These are phyloP conservation scores for Hyaena hyaena DNA, from an alignment of 2,113 vertebrate species.

Conservation along the genomic window DNA sequence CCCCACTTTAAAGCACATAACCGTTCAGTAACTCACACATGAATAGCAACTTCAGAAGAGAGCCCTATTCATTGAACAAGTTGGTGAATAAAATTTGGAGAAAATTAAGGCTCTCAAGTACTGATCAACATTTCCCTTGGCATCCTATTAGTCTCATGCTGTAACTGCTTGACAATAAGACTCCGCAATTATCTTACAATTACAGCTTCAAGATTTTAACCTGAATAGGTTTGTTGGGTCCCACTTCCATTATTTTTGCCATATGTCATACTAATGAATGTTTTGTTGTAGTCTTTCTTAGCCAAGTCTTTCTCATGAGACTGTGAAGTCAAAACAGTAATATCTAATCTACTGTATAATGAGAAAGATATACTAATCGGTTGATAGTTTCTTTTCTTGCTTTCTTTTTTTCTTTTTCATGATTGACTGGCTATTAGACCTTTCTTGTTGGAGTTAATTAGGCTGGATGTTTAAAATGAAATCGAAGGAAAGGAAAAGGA, in stretches of 20 bases:
- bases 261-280: slow-evolving; percentile 71
- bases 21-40: not conserved
- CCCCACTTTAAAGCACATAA: slow-evolving; percentile 4
- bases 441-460: slow-evolving; percentile 15
- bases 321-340: slow-evolving; percentile 64
- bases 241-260: slow-evolving; percentile 71
- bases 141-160: slow-evolving; percentile 66
- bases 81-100: slow-evolving; percentile 75
- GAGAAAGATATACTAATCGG: slow-evolving; percentile 36
- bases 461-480: slow-evolving; percentile 16
- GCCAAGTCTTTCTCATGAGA: slow-evolving; percentile 66
- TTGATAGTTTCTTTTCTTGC: slow-evolving; percentile 45
- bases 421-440: slow-evolving; percentile 27
- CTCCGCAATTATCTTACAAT: slow-evolving; percentile 68
- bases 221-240: slow-evolving; percentile 71
- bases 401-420: slow-evolving; percentile 3
- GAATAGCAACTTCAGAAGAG: slow-evolving; percentile 69
- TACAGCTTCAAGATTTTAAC: slow-evolving; percentile 76
- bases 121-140: slow-evolving; percentile 70
- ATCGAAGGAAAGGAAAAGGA: not conserved
- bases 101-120: slow-evolving; percentile 73
- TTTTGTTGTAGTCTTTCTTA: slow-evolving; percentile 67
- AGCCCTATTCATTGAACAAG: slow-evolving; percentile 63
- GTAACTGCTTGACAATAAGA: slow-evolving; percentile 74
- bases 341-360: slow-evolving; percentile 62